Conservation (phyloP, 2,888 invertebrate species). For the Hydrotaea diabolus region DNA sequence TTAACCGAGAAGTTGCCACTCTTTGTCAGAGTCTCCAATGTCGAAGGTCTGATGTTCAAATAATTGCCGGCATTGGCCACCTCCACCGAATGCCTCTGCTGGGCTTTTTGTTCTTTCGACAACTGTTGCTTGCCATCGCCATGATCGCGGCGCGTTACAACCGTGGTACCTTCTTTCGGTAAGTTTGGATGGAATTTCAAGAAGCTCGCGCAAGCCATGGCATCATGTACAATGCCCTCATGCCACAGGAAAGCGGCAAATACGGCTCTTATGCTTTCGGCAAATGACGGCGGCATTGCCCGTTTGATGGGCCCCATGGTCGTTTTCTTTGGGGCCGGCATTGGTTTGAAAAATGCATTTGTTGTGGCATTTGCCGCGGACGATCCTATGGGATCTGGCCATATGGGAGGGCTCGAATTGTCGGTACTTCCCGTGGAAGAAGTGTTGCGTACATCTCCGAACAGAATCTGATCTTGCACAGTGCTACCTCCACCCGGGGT, state of each 20-base stretch:
- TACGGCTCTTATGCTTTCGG: constrained; percentile 94
- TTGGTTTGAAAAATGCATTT: constrained; percentile 49
- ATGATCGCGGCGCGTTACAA: constrained; percentile 85
- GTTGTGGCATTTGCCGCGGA: constrained; percentile 32
- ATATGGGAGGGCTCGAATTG: constrained; percentile 73
- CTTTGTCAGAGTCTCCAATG: constrained; percentile 88
- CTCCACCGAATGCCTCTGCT: constrained; percentile 94
- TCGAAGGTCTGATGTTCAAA: constrained; percentile 89
- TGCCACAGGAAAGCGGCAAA: constrained; percentile 99
- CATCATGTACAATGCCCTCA: constrained; percentile 97
- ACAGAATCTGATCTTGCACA: constrained; percentile 68
- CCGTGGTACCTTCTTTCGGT: constrained; percentile 89
- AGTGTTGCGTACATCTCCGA: constrained; percentile 68
- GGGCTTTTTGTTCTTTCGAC: constrained; percentile 83
- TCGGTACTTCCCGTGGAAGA: constrained; percentile 73
- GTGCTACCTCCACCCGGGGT: constrained; percentile 69
- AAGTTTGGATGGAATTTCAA: constrained; percentile 95
- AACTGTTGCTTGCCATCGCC: constrained; percentile 76
- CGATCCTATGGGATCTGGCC: constrained; percentile 67
- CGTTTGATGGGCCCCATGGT: constrained; percentile 84
- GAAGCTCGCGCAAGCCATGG: constrained; percentile 98
- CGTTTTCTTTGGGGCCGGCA: constrained; percentile 55
- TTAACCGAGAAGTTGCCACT: constrained; percentile 90
- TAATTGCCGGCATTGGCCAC: constrained; percentile 88
- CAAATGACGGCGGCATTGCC: constrained; percentile 95